Conservation (phyloP, 2,797 vertebrate species). For the Botia kubotai region DNA sequence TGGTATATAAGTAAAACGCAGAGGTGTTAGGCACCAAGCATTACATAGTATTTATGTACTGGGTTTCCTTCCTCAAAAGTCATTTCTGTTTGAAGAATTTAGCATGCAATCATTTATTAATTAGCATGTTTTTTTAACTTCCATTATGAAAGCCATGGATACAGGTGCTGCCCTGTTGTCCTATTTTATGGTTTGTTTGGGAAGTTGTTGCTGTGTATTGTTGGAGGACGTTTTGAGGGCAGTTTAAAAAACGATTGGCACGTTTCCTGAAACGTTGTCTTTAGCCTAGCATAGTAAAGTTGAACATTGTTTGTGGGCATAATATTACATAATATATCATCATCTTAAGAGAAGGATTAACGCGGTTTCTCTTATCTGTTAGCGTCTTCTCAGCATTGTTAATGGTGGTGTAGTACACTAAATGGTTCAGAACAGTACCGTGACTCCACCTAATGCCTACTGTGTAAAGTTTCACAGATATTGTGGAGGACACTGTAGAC, state of each 20-base stretch:
- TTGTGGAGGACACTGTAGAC: constrained; percentile 35
- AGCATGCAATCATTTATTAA: background rate
- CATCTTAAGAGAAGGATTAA: background rate
- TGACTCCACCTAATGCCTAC: constrained; percentile 25
- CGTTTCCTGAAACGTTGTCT: background rate
- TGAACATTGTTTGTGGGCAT: background rate
- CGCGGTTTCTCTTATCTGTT: background rate
- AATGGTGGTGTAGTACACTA: background rate
- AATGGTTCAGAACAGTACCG: constrained; percentile 29
- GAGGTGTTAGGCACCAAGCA: background rate
- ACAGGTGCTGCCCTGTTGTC: background rate
- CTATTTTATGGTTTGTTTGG: background rate
- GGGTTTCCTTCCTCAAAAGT: background rate
- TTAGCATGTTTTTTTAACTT: background rate
- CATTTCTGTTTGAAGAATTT: background rate
- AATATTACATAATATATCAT: background rate
- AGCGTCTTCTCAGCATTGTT: constrained; percentile 14
- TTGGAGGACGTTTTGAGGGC: background rate
- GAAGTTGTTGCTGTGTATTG: background rate
- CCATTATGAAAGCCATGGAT: background rate
- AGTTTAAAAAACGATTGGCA: background rate
- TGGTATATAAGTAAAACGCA: constrained; percentile 15
- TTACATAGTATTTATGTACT: constrained; percentile 2
- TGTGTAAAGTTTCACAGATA: constrained; percentile 26
- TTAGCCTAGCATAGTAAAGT: background rate